Evolutionary conservation across 1,140 invertebrate species (phyloP).

Genomic region (Procambarus virginalis): DNA sequence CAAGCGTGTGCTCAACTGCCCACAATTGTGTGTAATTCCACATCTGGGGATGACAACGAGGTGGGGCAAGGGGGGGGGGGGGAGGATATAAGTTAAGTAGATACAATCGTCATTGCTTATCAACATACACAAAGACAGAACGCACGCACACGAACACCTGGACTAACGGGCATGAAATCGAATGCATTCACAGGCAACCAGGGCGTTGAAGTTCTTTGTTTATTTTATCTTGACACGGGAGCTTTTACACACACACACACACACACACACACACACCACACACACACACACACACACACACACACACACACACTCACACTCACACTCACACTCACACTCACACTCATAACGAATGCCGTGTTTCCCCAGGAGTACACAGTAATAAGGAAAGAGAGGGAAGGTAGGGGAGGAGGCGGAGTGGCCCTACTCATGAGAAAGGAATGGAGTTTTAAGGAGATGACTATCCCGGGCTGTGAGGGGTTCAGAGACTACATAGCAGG

Average conservation of each 20-base stretch:
- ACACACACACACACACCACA: background rate
- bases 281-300: background rate
- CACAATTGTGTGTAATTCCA: constrained; percentile 24
- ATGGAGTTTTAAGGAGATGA: too few relatives aligned
- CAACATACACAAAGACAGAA: background rate
- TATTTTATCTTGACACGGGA: too few relatives aligned
- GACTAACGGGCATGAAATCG: too few relatives aligned
- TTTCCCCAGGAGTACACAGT: too few relatives aligned
- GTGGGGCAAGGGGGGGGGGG: background rate
- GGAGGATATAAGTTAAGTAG: constrained; percentile 24
- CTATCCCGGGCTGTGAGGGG: too few relatives aligned
- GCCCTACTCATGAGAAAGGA: too few relatives aligned
- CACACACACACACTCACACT: background rate
- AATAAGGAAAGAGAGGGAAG: too few relatives aligned
- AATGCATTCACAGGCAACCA: too few relatives aligned
- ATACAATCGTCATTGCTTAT: background rate
- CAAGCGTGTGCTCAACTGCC: constrained; percentile 3
- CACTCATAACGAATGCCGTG: background rate
- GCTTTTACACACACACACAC: background rate
- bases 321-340: background rate
- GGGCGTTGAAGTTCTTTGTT: too few relatives aligned
- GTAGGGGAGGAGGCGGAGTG: too few relatives aligned
- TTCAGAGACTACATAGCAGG: too few relatives aligned
- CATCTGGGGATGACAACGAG: background rate
- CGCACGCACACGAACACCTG: background rate